Evolutionary conservation across 2,113 vertebrate species (phyloP), one percentile per base, ranked within the genome.

Genomic region (Calidris pygmaea): DNA sequence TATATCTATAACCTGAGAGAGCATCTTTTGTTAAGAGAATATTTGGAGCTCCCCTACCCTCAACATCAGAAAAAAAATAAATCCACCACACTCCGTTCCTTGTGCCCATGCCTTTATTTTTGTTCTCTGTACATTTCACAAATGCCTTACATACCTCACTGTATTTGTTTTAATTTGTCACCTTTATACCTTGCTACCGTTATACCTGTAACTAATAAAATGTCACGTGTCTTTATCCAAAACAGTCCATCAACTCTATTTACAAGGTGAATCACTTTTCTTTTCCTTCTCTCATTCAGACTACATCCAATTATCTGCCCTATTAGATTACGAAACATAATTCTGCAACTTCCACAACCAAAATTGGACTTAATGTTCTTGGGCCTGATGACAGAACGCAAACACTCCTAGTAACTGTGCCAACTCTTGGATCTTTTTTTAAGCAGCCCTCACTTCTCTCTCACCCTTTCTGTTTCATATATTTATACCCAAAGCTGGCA

Each of bases 261-360:
- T 68, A 41, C 52, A 90, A 43, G 14, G 29, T 29, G 4, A 67
- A 39, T 24, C 3, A 48, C 13, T 47, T 20, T 39, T 23, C 37
- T 34, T 67, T 65, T 59, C 47, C 39, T 78, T 39, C 39, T 58
- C 23, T 65, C 74, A n/a, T 41, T 45, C 32, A 89, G 34, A 56
- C 95, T 47, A 74, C 80, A 96, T 82, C 45, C 66, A 32, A 59
- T 92, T 90, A 96, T 85, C 91, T 63, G 53, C 90, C 58, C 75
- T 87, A 73, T 80, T 96, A 89, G 81, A 55, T 67, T 96, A 93
- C 84, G 94, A 95, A 96, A 87, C 53, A 34, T 53, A 97, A 78
- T 79, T 93, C 62, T 93, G 55, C 85, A 96, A 87, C 60, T 85
- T 78, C 71, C n/a, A 8, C 66, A 93, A 78, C 66, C 80, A 97